Evolutionary conservation across 2,888 invertebrate genomes (phyloP).

Genomic region (Abrostola triplasia): DNA sequence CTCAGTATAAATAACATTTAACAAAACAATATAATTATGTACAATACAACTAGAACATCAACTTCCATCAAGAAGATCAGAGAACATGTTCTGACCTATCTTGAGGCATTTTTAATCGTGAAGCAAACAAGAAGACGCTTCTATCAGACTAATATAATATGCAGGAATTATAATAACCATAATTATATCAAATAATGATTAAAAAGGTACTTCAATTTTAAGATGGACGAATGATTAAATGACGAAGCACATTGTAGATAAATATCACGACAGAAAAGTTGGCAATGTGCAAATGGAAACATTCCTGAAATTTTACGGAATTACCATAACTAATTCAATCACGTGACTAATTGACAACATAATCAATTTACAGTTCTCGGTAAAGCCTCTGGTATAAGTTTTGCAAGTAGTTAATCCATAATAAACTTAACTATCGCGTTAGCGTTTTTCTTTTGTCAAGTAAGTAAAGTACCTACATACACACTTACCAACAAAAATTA

Average conservation of each 20-base stretch:
- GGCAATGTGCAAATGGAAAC: too few relatives aligned
- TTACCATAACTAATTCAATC: too few relatives aligned
- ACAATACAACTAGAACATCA: constrained; percentile 62
- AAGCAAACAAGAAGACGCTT: constrained; percentile 61
- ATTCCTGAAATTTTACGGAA: too few relatives aligned
- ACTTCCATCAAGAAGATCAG: constrained; percentile 53
- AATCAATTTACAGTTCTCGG: too few relatives aligned
- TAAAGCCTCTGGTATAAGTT: too few relatives aligned
- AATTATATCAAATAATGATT: too few relatives aligned
- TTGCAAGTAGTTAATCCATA: too few relatives aligned
- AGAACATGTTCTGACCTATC: constrained; percentile 42
- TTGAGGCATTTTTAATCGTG: constrained; percentile 20
- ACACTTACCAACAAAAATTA: too few relatives aligned
- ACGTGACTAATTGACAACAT: too few relatives aligned
- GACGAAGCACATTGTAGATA: neutral
- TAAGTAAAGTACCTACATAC: too few relatives aligned
- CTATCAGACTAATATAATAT: constrained; percentile 59
- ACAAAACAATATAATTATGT: constrained; percentile 70
- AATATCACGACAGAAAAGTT: neutral
- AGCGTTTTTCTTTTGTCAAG: too few relatives aligned
- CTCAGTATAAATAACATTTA: constrained; percentile 74
- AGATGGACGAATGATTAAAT: constrained; percentile 20
- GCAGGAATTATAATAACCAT: constrained; percentile 18
- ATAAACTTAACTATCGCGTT: too few relatives aligned
- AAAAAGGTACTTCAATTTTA: constrained; percentile 6